Conservation (phyloP, 2,888 invertebrate genomes). For the Barypeithes pellucidus region DNA sequence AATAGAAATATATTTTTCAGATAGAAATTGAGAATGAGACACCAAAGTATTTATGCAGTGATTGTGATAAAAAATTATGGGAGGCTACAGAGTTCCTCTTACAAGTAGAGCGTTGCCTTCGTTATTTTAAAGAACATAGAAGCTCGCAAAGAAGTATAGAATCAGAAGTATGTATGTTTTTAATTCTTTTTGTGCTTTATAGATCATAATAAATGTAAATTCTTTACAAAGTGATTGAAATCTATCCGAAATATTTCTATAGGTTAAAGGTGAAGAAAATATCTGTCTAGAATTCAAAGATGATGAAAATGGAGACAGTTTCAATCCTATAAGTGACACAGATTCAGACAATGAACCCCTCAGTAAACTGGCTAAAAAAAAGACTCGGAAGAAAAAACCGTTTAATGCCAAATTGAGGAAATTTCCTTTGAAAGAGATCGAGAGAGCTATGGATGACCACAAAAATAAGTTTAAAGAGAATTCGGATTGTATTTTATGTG, state of each 20-base stretch:
- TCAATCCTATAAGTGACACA: constrained; percentile 5
- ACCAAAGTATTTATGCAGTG: constrained; percentile 48
- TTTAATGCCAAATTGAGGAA: constrained; percentile 46
- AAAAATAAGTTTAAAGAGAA: constrained; percentile 45
- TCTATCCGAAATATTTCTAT: not conserved
- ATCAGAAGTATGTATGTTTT: constrained; percentile 28
- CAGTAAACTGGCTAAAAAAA: constrained; percentile 26
- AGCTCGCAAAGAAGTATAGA: constrained; percentile 10
- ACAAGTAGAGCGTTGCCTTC: constrained; percentile 44
- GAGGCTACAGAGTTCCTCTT: constrained; percentile 42
- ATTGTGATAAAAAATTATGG: constrained; percentile 47
- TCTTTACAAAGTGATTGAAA: no score
- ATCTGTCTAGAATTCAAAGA: constrained; percentile 33
- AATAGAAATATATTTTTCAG: constrained; percentile 47
- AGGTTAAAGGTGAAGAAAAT: constrained; percentile 32
- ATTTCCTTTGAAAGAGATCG: constrained; percentile 39
- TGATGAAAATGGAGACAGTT: constrained; percentile 24
- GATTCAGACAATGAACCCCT: constrained; percentile 49
- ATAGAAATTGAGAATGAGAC: constrained; percentile 41
- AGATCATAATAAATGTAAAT: no score
- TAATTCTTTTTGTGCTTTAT: not conserved
- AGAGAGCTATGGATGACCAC: constrained; percentile 50
- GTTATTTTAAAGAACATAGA: constrained; percentile 27
- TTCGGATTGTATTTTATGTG: constrained; percentile 54
- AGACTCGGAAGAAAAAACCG: constrained; percentile 28